These are phyloP conservation scores for Agriopis marginaria DNA, from an alignment of 2,888 invertebrate species.

Conservation along the genomic window DNA sequence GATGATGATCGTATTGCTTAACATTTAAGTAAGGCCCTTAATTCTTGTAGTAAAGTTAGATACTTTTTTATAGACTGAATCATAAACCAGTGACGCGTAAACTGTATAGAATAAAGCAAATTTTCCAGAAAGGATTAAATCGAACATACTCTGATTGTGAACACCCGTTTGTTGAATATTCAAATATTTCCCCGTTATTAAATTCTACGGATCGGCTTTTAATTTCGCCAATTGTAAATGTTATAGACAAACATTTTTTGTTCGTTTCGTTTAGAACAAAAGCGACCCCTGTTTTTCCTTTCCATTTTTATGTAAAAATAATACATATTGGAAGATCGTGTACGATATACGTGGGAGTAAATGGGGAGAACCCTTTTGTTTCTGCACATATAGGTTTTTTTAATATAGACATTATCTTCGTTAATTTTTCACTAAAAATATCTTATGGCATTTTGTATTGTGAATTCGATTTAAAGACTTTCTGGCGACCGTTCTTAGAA, in stretches of 20 bases:
- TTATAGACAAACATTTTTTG: constrained; percentile 37
- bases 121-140: constrained; percentile 49
- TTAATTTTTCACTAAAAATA: not conserved
- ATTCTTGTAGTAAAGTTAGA: not conserved
- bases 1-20: no score
- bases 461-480: not conserved
- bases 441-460: not conserved
- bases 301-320: constrained; percentile 27
- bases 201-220: constrained; percentile 57
- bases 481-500: not conserved
- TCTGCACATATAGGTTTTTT: constrained; percentile 6
- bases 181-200: constrained; percentile 58
- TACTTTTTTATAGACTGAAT: constrained; percentile 4
- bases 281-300: constrained; percentile 9
- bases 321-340: constrained; percentile 9
- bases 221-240: constrained; percentile 49
- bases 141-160: constrained; percentile 52
- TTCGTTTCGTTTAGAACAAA: constrained; percentile 30
- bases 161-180: constrained; percentile 60
- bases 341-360: not conserved
- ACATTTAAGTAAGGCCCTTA: no score
- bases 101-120: constrained; percentile 22
- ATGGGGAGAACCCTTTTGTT: constrained; percentile 18
- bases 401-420: not conserved
- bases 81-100: constrained; percentile 8